These are phyloP conservation scores for Falco novaeseelandiae DNA, from an alignment of 2,797 vertebrate species.

Conservation along the genomic window DNA sequence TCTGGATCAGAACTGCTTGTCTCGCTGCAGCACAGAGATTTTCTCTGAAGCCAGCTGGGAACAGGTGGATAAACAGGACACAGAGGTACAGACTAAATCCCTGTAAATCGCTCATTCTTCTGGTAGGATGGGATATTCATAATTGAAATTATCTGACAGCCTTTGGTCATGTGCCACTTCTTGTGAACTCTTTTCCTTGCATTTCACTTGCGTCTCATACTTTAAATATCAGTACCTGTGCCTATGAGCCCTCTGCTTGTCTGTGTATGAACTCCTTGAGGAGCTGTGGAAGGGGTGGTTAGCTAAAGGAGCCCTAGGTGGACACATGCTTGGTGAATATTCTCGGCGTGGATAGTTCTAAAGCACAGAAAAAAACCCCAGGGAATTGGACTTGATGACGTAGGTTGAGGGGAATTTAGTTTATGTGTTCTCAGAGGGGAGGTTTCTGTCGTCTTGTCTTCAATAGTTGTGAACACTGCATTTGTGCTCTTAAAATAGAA, in stretches of 20 bases:
- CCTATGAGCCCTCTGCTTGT: conserved; percentile 39
- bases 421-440: neutral
- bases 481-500: neutral
- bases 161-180: neutral
- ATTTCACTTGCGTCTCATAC: neutral
- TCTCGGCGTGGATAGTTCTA: neutral
- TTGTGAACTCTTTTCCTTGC: neutral
- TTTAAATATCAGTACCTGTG: conserved; percentile 5
- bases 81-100: conserved; percentile 87
- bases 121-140: neutral
- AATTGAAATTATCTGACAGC: neutral
- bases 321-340: neutral
- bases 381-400: neutral
- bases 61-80: conserved; percentile 98
- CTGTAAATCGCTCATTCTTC: conserved; percentile 53
- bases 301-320: neutral
- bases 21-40: conserved; percentile 97
- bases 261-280: neutral
- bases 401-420: neutral
- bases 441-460: neutral
- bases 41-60: conserved; percentile 99
- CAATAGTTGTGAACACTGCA: neutral
- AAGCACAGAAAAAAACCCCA: neutral
- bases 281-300: neutral
- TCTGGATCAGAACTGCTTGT: conserved; percentile 95